Evolutionary conservation across 2,113 vertebrate species (phyloP), one percentile per base, ranked within the genome.

Genomic region (Zosterops pallidus): DNA sequence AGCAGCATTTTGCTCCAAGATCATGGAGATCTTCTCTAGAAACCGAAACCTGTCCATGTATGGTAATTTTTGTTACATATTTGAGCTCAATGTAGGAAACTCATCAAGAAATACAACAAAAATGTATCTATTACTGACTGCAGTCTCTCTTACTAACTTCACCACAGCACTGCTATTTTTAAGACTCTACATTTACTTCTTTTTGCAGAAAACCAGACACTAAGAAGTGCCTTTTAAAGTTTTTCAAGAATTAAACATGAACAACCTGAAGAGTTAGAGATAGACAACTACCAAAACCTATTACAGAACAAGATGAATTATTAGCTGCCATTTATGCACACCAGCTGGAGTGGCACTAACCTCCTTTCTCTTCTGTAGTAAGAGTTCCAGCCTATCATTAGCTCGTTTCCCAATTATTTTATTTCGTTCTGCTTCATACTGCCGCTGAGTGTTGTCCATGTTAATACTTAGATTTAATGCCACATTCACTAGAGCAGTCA

Each of bases 401-500:
- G 99, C 99, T 96, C 99, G 97, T 97, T 99, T 99, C 88, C 99
- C 99, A 83, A 99, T 98, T 50, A 99, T 99, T 98, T 99, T 99
- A 97, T 99, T 99, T 90, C 99, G 98, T 95, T 99, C 99, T 50
- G 99, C 98, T 95, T 99, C 99, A 53, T 99, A 99, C 56, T 99
- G 99, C 82, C 99, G 98, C 96, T 99, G 99, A 33, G 99, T 99
- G 94, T 99, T 99, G 98, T 99, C 99, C 99, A 99, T 99, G 98
- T 99, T 99, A 96, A 99, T 99, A 97, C 99, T 99, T 93, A 99
- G 98, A 97, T 99, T 99, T 94, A 99, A 98, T 91, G 99, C 99
- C 98, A 99, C 99, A 93, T 99, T 99, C 97, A 99, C 99, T 98
- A 99, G 98, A 86, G 99, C 99, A 39, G 99, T 99, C 99, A 99